These are phyloP conservation scores for Anguilla marmorata DNA, from an alignment of 2,797 vertebrate species.

Conservation along the genomic window DNA sequence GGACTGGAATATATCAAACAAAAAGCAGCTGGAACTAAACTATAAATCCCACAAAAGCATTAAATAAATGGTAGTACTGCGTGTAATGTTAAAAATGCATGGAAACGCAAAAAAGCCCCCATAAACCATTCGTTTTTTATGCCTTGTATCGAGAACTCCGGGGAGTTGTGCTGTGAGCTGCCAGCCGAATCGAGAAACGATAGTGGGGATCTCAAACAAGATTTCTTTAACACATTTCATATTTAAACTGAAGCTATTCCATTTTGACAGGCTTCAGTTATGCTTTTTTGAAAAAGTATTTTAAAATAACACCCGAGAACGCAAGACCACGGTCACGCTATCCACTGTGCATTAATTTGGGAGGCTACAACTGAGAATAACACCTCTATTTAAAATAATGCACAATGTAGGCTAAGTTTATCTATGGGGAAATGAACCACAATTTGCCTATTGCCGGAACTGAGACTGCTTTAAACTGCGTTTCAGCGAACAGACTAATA, in stretches of 20 bases:
- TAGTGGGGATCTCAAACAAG: neutral
- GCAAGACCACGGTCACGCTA: neutral
- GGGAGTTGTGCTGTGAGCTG: neutral
- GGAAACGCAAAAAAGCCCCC: neutral
- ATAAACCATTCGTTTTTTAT: neutral
- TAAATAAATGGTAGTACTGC: neutral
- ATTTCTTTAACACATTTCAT: neutral
- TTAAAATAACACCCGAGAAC: neutral
- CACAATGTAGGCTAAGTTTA: neutral
- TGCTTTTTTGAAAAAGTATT: neutral
- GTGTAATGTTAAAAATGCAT: constrained; percentile 8
- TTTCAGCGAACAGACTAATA: neutral
- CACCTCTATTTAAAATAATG: neutral
- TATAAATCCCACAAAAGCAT: neutral
- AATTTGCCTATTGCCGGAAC: neutral
- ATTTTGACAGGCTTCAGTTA: neutral
- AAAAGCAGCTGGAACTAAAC: neutral
- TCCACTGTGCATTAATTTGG: neutral
- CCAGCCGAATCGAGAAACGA: neutral
- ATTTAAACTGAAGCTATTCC: neutral
- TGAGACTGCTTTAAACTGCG: neutral
- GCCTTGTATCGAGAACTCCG: neutral
- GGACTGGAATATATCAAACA: neutral
- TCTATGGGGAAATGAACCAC: neutral
- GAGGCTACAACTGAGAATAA: neutral